Evolutionary conservation across 2,113 vertebrate species (phyloP).

Genomic region (Cavia porcellus): DNA sequence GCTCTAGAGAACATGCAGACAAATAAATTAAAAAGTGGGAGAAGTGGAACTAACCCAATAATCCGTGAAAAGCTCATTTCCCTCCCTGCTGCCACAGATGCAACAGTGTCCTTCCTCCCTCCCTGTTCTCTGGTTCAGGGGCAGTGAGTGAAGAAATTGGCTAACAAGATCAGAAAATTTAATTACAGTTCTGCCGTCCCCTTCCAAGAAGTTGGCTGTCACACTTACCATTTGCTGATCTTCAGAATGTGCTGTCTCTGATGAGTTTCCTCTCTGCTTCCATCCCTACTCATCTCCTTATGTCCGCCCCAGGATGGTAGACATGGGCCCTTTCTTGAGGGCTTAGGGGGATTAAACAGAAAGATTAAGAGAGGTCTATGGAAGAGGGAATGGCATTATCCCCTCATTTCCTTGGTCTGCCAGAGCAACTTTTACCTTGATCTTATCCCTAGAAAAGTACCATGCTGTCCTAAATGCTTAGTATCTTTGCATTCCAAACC

Average conservation of each 20-base stretch:
- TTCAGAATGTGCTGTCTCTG: conserved; percentile 76
- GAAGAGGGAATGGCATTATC: conserved; percentile 61
- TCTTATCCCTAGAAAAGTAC: conserved; percentile 47
- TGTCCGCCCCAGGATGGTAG: background rate
- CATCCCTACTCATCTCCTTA: background rate
- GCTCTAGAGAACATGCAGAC: conserved; percentile 91
- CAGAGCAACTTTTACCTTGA: background rate
- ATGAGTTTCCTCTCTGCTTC: conserved; percentile 56
- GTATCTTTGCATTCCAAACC: conserved; percentile 17
- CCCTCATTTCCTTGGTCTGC: conserved; percentile 71
- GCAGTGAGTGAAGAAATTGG: conserved; percentile 93
- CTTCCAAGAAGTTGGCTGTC: conserved; percentile 92
- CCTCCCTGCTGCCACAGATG: conserved; percentile 86
- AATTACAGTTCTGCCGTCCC: conserved; percentile 90
- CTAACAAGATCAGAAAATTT: conserved; percentile 94
- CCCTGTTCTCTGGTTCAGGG: conserved; percentile 88
- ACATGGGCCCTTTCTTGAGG: conserved; percentile 41
- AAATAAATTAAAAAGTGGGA: conserved; percentile 93
- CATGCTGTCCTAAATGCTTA: background rate
- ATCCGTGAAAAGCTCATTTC: conserved; percentile 94
- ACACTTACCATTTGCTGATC: conserved; percentile 86
- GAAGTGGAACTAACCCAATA: conserved; percentile 94
- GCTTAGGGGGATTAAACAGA: conserved; percentile 67
- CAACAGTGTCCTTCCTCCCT: conserved; percentile 87
- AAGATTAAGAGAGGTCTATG: conserved; percentile 70